Conservation (phyloP, 2,888 invertebrate genomes). For the Muscina levida region DNA sequence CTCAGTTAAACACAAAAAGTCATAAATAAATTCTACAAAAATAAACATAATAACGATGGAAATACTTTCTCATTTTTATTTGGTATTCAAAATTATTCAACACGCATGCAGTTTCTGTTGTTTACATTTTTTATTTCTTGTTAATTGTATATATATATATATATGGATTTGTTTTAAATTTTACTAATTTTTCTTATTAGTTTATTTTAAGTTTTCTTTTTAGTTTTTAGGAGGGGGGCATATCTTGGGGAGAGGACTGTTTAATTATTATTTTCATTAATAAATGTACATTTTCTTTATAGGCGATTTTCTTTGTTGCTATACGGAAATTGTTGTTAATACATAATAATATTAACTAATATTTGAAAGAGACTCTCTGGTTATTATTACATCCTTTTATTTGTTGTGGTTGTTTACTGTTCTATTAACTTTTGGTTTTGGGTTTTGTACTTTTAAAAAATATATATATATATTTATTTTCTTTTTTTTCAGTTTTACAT, state of each 20-base stretch:
- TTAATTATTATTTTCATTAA: neutral
- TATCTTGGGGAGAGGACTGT: neutral
- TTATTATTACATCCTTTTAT: slow-evolving; percentile 26
- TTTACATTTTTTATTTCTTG: no score
- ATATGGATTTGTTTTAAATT: no score
- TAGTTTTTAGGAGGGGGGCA: no score
- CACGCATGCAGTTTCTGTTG: slow-evolving; percentile 17
- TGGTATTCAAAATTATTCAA: slow-evolving; percentile 12
- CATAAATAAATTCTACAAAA: no score
- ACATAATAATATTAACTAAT: neutral
- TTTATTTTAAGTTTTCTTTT: no score
- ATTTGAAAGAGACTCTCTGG: neutral
- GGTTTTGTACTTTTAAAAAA: slow-evolving; percentile 47
- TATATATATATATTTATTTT: slow-evolving; percentile 49
- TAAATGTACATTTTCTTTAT: neutral
- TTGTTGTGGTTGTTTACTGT: slow-evolving; percentile 29
- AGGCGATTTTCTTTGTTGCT: neutral
- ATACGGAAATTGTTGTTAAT: neutral
- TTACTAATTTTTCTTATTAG: no score
- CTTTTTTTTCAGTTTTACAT: neutral
- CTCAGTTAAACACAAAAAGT: no score
- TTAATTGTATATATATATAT: no score
- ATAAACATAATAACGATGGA: no score
- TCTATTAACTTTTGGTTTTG: slow-evolving; percentile 22
- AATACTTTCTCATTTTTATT: neutral